Conservation (phyloP, 2,888 invertebrate genomes). For the Conomelus anceps region DNA sequence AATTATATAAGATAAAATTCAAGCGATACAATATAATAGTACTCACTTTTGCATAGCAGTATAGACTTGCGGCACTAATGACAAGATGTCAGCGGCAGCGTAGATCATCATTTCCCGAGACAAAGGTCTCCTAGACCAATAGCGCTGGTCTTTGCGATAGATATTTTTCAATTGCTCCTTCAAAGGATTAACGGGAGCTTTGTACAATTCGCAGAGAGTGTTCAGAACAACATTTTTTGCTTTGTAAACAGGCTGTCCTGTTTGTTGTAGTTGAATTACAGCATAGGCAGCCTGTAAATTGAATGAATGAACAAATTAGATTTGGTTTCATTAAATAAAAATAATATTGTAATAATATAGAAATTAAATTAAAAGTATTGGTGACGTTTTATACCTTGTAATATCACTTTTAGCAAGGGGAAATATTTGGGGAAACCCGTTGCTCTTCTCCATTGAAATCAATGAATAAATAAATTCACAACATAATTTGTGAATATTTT, state of each 20-base stretch:
- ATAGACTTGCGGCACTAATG: constrained; percentile 77
- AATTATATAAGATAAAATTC: no score
- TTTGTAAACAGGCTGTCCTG: constrained; percentile 86
- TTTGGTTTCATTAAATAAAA: background rate
- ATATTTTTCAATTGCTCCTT: constrained; percentile 85
- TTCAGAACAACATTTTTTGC: constrained; percentile 88
- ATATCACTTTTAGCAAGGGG: no score
- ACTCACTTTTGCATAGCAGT: constrained; percentile 57
- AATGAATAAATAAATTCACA: no score
- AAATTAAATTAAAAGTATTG: no score
- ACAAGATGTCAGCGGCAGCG: constrained; percentile 81
- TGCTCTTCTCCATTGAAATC: no score
- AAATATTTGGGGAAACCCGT: no score
- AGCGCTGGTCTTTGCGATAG: constrained; percentile 72
- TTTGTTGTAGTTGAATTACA: constrained; percentile 82
- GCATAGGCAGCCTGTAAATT: constrained; percentile 71
- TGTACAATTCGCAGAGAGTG: constrained; percentile 83
- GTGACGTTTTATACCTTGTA: no score
- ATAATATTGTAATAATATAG: background rate
- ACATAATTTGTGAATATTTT: no score
- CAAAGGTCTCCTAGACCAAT: constrained; percentile 81
- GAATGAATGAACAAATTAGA: background rate
- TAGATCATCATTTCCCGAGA: constrained; percentile 87
- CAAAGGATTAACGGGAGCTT: constrained; percentile 80
- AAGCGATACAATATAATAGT: background rate